phyloP scores from a whole-genome alignment of 1,140 invertebrate genomes.

The Aleiodes sp. region DNA sequence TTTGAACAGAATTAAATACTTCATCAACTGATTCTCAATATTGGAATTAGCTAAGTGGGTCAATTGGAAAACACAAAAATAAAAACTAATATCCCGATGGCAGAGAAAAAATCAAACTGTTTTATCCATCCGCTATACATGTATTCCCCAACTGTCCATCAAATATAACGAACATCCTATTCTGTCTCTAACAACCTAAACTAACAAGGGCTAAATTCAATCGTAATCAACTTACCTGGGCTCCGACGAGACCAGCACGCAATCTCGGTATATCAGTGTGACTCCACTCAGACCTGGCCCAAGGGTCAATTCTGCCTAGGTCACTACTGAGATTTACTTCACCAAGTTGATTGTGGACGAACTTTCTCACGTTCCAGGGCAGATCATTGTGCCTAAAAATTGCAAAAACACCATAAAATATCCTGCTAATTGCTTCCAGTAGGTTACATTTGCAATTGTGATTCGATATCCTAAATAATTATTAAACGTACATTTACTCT shows the following conservation, averaged over 20 bases:
- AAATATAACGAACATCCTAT: not conserved
- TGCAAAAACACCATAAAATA: conserved; percentile 26
- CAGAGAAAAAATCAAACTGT: not conserved
- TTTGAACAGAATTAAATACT: too few relatives aligned
- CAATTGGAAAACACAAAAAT: not conserved
- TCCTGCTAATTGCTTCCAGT: not conserved
- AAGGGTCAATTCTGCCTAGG: conserved; percentile 78
- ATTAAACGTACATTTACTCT: not conserved
- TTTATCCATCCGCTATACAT: not conserved
- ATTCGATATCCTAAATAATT: too few relatives aligned
- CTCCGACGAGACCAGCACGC: conserved; percentile 81
- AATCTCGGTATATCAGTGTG: conserved; percentile 90
- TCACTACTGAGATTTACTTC: conserved; percentile 82
- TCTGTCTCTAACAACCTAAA: not conserved
- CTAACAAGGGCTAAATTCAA: conserved; percentile 1
- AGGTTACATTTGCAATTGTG: too few relatives aligned
- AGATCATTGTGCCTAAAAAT: conserved; percentile 84
- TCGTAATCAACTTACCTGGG: conserved; percentile 68
- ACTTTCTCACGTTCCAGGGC: conserved; percentile 84
- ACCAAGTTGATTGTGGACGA: conserved; percentile 83
- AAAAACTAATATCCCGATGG: not conserved
- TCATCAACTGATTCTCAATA: too few relatives aligned
- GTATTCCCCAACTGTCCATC: not conserved
- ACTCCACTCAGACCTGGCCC: conserved; percentile 82
- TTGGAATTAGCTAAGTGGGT: not conserved